Conservation (phyloP, 1,140 invertebrate genomes). For the Spodoptera frugiperda region DNA sequence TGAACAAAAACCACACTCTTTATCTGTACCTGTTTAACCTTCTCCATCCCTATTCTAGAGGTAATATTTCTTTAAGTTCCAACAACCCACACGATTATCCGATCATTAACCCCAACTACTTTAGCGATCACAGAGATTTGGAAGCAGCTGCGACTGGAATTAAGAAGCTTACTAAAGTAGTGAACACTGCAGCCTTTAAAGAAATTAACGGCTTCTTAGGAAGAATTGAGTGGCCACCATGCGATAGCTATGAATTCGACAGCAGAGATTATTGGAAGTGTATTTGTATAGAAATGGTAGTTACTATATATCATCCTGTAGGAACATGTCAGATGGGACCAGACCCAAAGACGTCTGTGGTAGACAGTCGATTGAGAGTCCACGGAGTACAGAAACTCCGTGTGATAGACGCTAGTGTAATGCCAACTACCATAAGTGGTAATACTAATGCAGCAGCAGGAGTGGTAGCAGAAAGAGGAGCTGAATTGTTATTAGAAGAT, state of each 20-base stretch:
- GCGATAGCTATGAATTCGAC: constrained; percentile 76
- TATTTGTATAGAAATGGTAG: constrained; percentile 86
- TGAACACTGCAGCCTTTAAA: constrained; percentile 78
- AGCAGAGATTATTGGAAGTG: constrained; percentile 89
- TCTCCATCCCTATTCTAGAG: constrained; percentile 72
- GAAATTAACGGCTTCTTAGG: constrained; percentile 76
- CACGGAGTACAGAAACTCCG: constrained; percentile 88
- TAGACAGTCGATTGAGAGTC: constrained; percentile 89
- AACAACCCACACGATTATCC: constrained; percentile 87
- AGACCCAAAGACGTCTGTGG: constrained; percentile 86
- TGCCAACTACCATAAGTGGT: constrained; percentile 90
- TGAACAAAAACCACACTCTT: constrained; percentile 72
- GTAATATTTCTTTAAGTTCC: constrained; percentile 68
- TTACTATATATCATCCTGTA: constrained; percentile 89
- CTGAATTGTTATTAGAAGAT: constrained; percentile 90
- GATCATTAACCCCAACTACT: constrained; percentile 92
- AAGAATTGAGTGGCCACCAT: constrained; percentile 78
- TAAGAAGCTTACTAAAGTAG: constrained; percentile 71
- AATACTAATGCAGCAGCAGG: constrained; percentile 92
- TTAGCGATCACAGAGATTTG: constrained; percentile 90
- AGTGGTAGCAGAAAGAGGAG: constrained; percentile 92
- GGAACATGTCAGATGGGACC: constrained; percentile 93
- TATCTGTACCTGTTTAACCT: constrained; percentile 77
- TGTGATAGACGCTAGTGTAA: constrained; percentile 92
- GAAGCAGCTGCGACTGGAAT: constrained; percentile 87